A percentile compares a stretch with the other conserved stretches of the same genome.
Evolutionary conservation across 2,888 invertebrate species (phyloP).

Genomic region (Agonopterix subpropinquella): DNA sequence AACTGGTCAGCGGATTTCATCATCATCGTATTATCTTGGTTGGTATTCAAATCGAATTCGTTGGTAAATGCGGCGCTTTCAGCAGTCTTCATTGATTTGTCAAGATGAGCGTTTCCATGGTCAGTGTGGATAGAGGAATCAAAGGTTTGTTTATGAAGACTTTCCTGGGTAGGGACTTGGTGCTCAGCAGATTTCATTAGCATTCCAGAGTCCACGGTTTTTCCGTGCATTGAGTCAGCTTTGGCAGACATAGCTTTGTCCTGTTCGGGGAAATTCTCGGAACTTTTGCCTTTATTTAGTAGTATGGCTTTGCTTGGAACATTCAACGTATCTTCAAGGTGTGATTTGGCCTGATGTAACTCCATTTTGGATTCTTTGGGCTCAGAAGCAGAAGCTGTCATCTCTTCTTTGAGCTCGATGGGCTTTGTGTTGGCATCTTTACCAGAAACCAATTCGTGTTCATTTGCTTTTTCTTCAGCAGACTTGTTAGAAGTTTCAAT

Average conservation of each 20-base stretch:
- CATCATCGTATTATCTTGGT: not conserved
- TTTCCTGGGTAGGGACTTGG: not conserved
- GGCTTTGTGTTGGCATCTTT: not conserved
- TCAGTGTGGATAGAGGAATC: no score
- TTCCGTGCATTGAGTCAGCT: no score
- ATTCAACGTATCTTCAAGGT: not conserved
- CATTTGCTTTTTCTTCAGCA: not conserved
- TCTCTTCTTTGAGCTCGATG: slow-evolving; percentile 8
- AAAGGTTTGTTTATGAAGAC: no score
- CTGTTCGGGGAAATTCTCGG: no score
- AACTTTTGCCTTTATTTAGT: no score
- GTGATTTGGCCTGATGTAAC: slow-evolving; percentile 7
- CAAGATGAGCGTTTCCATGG: no score
- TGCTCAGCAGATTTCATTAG: slow-evolving; percentile 1
- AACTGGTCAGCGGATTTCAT: slow-evolving; percentile 1
- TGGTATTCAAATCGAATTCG: not conserved
- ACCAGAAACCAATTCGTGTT: not conserved
- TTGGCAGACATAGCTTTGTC: no score
- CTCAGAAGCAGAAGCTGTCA: slow-evolving; percentile 16
- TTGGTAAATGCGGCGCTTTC: not conserved
- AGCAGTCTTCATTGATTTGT: not conserved
- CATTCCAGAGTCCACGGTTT: not conserved
- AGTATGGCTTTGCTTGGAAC: no score
- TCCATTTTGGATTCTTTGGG: slow-evolving; percentile 13
- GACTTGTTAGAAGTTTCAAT: not conserved